Evolutionary conservation across 2,797 vertebrate genomes (phyloP), one percentile per base, ranked within the genome.

Genomic region (Channa striata): DNA sequence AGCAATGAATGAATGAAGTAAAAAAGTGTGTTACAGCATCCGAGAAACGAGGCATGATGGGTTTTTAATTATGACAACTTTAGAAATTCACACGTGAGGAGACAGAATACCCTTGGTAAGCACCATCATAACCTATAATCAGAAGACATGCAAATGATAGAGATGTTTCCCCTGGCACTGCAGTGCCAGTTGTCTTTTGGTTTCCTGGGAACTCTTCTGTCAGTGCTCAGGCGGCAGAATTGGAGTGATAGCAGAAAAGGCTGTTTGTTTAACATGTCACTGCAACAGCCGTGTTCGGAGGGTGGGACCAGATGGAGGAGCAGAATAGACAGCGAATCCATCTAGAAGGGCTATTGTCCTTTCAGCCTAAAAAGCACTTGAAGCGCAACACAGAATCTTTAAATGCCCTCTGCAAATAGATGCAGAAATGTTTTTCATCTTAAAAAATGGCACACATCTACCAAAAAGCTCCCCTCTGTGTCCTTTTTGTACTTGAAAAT

Each of bases 201-300:
- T 69, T 89, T 77, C 81, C 74, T 51, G 59, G 83, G 81, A 87
- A 49, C 78, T 72, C 83, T 80, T 47, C 62, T 84, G 87, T 90
- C 91, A 91, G 72, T 12, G 50, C 74, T 80, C 70, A 54, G 54
- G 52, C 77, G 71, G 57, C 42, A 80, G 85, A 77, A 68, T 37
- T 66, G 78, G 75, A 89, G 80, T 43, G 89, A 90, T 89, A 53
- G 83, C 81, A 77, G 78, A 77, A 43, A 77, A 78, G 77, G 62
- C 69, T 82, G 90, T 90, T 91, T 91, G 87, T 89, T 91, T 87
- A 87, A 88, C 76, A 63, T 83, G 90, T 81, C 89, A 90, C 63
- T 68, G 63, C 60, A 86, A 69, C 79, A 78, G 81, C 87, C 68
- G 72, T 33, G 78, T 36, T 54, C 75, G 81, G 83, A 81, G 62